Base-by-base conservation (phyloP, 2,888 invertebrate genomes). In the Ganaspis brasiliensis region DNA sequence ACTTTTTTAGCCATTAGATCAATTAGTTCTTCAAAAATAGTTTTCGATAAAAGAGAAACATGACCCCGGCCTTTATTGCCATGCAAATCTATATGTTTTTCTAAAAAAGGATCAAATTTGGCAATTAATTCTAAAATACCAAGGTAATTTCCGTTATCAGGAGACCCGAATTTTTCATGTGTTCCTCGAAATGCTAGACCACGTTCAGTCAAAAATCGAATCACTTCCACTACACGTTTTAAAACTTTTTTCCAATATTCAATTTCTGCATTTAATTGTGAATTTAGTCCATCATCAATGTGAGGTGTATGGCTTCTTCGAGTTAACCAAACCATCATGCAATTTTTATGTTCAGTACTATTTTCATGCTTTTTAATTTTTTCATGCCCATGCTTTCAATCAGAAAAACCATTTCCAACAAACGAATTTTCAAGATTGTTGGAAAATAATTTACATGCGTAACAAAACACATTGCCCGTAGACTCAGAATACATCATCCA, bases 91-190 rank as follows among this genome's bases (percentile, higher is more conserved):
- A 63, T 75, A 19, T 71, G 75, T 12, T 40, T 26, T 3, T 12
- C 45, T 16, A 71, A 21, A 79, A 89, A 88, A 9, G 85, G 82
- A 81, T 87, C 86, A 77, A 82, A 87, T 74, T 86, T 74, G 52
- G 86, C 81, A 45, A 88, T 75, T 19, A 87, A 57, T 80, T 89
- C 86, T 24, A 87, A 72, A 40, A 76, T 63, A 31, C 85, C 85
- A 45, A 88, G 78, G 78, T 81, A 87, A 76, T 88, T 89, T 14
- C 86, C 87, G 83, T 86, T 88, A 52, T 81, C 45, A 19, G 57
- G 35, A 9, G 81, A 82, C 24, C 84, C 83, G 77, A 87, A 79
- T 71, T 59, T 79, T 56, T 89, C 85, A 72, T 85, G 70, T 14
- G 73, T 40, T 56, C 86, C 86, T 70, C 84, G 74, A 76, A 87